Conservation (phyloP, 2,888 invertebrate genomes). For the Bruchidius siliquastri region DNA sequence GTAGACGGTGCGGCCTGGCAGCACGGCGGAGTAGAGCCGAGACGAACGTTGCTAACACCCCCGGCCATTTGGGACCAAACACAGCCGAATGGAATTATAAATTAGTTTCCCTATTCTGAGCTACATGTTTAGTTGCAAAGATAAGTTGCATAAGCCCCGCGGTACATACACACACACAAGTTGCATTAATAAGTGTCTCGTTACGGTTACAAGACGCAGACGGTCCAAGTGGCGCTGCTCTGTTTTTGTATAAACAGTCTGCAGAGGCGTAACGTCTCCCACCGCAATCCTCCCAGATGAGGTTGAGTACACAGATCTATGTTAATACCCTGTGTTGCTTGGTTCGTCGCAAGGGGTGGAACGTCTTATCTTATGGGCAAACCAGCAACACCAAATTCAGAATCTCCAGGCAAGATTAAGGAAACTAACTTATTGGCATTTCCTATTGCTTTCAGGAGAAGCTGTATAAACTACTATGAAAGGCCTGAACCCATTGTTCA, state of each 20-base stretch:
- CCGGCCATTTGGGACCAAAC: neutral
- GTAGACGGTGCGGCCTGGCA: slow-evolving; percentile 6
- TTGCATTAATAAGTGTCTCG: slow-evolving; percentile 28
- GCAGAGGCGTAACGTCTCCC: neutral
- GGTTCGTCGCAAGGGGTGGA: neutral
- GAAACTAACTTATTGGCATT: no score
- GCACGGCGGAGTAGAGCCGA: no score
- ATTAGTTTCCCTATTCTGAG: slow-evolving; percentile 35
- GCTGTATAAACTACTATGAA: no score
- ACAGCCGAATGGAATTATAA: slow-evolving; percentile 35
- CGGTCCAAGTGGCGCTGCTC: neutral
- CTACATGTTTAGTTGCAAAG: slow-evolving; percentile 22
- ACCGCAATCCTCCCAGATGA: neutral
- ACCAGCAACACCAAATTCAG: no score
- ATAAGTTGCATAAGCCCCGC: slow-evolving; percentile 33
- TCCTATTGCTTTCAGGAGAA: no score
- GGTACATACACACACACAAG: slow-evolving; percentile 23
- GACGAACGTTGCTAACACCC: neutral
- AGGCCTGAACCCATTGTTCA: no score
- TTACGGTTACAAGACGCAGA: slow-evolving; percentile 3
- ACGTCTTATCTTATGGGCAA: no score
- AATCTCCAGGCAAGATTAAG: no score
- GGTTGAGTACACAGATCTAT: neutral
- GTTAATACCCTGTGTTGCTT: neutral
- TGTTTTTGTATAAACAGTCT: neutral